Conservation (phyloP, 2,113 vertebrate genomes). For the Rutilus rutilus region DNA sequence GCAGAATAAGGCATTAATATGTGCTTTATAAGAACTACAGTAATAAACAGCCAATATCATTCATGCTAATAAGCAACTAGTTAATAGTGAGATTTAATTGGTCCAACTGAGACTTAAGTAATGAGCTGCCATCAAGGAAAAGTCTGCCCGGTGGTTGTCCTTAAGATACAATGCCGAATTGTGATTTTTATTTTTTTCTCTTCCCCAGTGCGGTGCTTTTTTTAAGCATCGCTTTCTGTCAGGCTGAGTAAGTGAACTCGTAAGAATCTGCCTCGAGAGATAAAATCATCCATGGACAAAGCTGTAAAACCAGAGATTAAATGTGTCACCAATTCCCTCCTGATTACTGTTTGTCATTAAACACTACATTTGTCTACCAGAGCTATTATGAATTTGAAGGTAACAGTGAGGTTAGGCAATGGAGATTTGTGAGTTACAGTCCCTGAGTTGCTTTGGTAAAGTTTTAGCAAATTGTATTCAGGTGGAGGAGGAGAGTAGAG, state of each 20-base stretch:
- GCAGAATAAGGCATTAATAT: no score
- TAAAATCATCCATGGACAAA: constrained; percentile 47
- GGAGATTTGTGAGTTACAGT: constrained; percentile 6
- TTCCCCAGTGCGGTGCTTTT: neutral
- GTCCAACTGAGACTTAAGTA: neutral
- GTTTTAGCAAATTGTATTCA: neutral
- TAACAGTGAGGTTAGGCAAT: neutral
- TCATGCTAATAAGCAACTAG: no score
- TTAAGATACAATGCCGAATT: neutral
- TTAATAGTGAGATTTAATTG: no score
- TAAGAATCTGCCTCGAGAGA: constrained; percentile 33
- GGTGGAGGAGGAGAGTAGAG: constrained; percentile 10
- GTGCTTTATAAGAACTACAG: no score
- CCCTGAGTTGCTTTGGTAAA: constrained; percentile 7
- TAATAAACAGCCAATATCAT: no score
- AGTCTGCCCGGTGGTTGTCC: neutral
- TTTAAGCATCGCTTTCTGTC: constrained; percentile 42
- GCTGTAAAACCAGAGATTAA: constrained; percentile 34
- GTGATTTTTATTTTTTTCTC: neutral
- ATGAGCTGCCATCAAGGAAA: neutral
- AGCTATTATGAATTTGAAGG: constrained; percentile 11
- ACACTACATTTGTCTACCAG: constrained; percentile 14
- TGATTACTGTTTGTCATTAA: constrained; percentile 41
- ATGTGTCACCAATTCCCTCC: constrained; percentile 37
- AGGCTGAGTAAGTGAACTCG: constrained; percentile 38